These are phyloP conservation scores for Sinocyclocheilus grahami DNA, from an alignment of 2,113 vertebrate species.

Conservation along the genomic window DNA sequence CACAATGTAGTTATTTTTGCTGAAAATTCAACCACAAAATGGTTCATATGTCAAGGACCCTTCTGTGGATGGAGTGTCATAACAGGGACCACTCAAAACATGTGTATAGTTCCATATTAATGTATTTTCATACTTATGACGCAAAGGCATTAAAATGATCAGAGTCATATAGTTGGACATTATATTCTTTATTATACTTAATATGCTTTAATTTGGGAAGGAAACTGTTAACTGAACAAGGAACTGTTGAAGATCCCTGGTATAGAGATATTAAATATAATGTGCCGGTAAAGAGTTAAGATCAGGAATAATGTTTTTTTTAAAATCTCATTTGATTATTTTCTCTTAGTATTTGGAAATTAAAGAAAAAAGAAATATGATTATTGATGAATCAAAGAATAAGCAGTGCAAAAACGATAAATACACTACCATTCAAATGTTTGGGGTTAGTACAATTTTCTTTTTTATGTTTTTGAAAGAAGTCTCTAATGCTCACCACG, in stretches of 20 bases:
- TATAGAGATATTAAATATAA: background rate
- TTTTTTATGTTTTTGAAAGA: background rate
- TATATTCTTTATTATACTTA: background rate
- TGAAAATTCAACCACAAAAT: background rate
- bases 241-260: background rate
- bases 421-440: background rate
- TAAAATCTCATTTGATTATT: background rate
- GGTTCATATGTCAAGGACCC: background rate
- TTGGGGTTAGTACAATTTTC: background rate
- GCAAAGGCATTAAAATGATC: background rate
- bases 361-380: background rate
- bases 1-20: background rate
- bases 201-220: background rate
- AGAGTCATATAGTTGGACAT: background rate
- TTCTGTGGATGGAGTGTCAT: background rate
- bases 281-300: background rate
- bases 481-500: background rate
- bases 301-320: background rate
- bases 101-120: background rate
- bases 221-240: background rate
- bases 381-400: background rate
- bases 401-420: background rate
- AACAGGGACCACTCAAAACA: background rate
- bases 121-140: background rate
- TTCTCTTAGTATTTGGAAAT: background rate